Percentiles rank a stretch among this genome's conserved stretches.
These are phyloP conservation scores for Globia sparganii DNA, from an alignment of 2,888 invertebrate species.

Conservation along the genomic window DNA sequence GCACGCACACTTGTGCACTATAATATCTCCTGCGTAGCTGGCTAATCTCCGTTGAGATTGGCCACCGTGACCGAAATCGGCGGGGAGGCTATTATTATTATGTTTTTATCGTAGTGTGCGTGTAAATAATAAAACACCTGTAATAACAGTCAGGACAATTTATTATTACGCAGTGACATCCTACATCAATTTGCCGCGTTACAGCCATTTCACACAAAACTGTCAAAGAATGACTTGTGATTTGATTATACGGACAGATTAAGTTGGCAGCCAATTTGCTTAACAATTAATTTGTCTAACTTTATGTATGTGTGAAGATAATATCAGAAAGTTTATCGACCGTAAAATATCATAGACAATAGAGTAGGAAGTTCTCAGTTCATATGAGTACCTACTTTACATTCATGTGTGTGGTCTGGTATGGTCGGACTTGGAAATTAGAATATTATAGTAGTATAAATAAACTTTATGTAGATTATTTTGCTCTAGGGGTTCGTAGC, in stretches of 20 bases:
- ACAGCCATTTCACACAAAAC: background rate
- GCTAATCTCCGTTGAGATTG: too few species aligned
- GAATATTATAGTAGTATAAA: background rate
- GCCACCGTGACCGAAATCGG: too few species aligned
- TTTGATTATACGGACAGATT: too few species aligned
- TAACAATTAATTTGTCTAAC: background rate
- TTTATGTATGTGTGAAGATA: constrained; percentile 14
- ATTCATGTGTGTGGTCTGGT: constrained; percentile 13
- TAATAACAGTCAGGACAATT: background rate
- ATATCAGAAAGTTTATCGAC: constrained; percentile 47
- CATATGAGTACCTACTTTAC: background rate
- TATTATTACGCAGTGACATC: too few species aligned
- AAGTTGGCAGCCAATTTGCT: background rate
- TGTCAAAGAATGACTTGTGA: background rate
- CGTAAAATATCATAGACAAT: constrained; percentile 48
- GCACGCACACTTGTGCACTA: too few species aligned
- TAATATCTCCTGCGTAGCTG: too few species aligned
- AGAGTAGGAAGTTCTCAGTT: constrained; percentile 27
- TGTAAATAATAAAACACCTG: too few species aligned
- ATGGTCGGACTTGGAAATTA: constrained; percentile 7
- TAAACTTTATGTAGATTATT: background rate
- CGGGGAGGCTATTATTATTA: too few species aligned
- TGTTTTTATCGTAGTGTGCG: too few species aligned
- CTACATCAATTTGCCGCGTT: too few species aligned
- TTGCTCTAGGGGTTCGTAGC: background rate